Percentiles rank a stretch among this genome's conserved stretches.
Conservation (phyloP, 2,797 vertebrate genomes). For the Gymnoscopelus braueri region DNA sequence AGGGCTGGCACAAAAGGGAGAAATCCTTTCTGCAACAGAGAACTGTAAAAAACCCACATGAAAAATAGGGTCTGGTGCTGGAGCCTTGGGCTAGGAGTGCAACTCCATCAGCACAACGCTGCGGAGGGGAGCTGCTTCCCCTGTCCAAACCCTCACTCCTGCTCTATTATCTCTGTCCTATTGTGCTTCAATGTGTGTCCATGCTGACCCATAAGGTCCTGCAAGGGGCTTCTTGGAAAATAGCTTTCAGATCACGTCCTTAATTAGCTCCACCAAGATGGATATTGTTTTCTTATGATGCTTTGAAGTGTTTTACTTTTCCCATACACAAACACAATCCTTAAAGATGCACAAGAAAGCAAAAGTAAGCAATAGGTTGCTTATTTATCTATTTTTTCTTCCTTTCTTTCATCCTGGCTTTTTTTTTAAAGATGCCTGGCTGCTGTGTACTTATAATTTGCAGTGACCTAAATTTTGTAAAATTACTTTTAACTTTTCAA, state of each 20-base stretch:
- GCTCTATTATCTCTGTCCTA: constrained; percentile 69
- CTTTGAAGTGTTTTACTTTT: constrained; percentile 61
- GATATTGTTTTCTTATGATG: constrained; percentile 60
- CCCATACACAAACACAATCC: constrained; percentile 39
- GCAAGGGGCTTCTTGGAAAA: constrained; percentile 61
- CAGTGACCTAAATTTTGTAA: constrained; percentile 73
- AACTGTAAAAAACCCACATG: constrained; percentile 78
- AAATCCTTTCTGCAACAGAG: constrained; percentile 73
- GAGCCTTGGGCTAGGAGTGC: constrained; percentile 78
- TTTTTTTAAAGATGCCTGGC: constrained; percentile 64
- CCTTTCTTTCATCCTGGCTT: constrained; percentile 42
- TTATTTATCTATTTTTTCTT: constrained; percentile 60
- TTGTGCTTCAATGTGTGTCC: constrained; percentile 29
- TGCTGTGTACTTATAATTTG: constrained; percentile 69
- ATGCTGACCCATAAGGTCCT: constrained; percentile 68
- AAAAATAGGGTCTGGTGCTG: constrained; percentile 79
- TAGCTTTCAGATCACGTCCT: constrained; percentile 65
- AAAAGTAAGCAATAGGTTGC: constrained; percentile 34
- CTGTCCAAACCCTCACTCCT: constrained; percentile 65
- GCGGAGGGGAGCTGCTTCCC: constrained; percentile 66
- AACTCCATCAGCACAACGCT: constrained; percentile 77
- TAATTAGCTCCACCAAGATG: constrained; percentile 71
- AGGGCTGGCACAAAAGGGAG: constrained; percentile 82
- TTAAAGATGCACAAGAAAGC: constrained; percentile 55
- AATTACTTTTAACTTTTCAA: constrained; percentile 78